Conservation (phyloP, 2,113 vertebrate species). For the Trogon melanurus region DNA sequence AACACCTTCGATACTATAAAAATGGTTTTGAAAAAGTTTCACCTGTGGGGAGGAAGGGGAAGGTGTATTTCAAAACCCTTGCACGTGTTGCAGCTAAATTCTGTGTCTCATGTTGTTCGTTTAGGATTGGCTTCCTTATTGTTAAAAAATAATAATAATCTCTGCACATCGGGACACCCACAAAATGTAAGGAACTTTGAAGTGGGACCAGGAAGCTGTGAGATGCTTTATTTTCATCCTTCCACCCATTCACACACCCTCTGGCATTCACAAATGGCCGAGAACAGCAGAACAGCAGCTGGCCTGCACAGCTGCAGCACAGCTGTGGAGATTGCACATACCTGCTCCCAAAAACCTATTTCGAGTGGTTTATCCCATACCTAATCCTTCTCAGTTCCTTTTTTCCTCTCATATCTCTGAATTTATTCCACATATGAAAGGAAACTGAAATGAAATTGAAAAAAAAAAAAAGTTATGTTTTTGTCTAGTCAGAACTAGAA, state of each 20-base stretch:
- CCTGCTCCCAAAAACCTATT: neutral
- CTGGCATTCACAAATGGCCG: neutral
- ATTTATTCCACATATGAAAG: neutral
- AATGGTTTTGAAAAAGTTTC: neutral
- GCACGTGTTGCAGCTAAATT: too few species aligned
- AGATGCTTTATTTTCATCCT: neutral
- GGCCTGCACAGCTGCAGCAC: neutral
- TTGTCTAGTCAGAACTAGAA: neutral
- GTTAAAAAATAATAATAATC: too few species aligned
- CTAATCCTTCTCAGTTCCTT: neutral
- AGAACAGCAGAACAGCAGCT: neutral
- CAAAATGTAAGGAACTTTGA: neutral
- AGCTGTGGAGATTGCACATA: accelerated
- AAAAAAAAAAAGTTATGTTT: neutral
- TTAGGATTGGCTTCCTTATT: neutral
- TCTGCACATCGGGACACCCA: neutral
- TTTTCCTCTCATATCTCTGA: neutral
- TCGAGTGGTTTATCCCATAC: neutral
- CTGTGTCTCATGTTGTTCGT: neutral
- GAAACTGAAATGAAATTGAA: neutral
- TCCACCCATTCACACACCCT: neutral
- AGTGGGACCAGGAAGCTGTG: neutral
- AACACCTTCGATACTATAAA: neutral
- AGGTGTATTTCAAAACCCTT: neutral
- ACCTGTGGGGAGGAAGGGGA: too few species aligned